Evolutionary conservation across 2,888 invertebrate species (phyloP), one percentile per base, ranked within the genome.

Genomic region (Salticus scenicus): DNA sequence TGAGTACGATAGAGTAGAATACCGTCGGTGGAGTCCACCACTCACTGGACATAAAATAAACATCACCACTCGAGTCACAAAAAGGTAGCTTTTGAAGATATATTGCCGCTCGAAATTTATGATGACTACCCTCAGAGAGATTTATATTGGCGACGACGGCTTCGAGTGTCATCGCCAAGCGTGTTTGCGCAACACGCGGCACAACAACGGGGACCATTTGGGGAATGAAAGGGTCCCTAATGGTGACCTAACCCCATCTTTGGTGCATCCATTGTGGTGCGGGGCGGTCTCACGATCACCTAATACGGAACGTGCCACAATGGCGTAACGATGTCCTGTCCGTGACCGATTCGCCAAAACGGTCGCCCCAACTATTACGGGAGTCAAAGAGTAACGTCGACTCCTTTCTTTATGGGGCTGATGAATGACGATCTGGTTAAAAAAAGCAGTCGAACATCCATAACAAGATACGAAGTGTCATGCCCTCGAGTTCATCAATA

Each of bases 71-170:
- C 57, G 1, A 57, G n/a, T n/a, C n/a, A n/a, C n/a, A n/a, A n/a
- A n/a, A n/a, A n/a, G n/a, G n/a, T n/a, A n/a, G n/a, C n/a, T n/a
- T n/a, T n/a, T n/a, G n/a, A n/a, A n/a, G n/a, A n/a, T n/a, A n/a
- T n/a, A n/a, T n/a, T n/a, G n/a, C n/a, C n/a, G n/a, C 63, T 63
- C 24, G 67, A 67, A 67, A 67, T 67, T 67, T 67, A 67, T 33
- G 67, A 67, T n/a, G n/a, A n/a, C n/a, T n/a, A n/a, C n/a, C 33
- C 67, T 17, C 5, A 17, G 0, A 24, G 63, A 84, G 77, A 84
- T 84, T 84, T 77, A 84, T 84, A 57, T 84, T 84, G 83, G 83
- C 83, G 83, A 73, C 83, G 69, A 84, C 83, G 78, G 37, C 37
- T 4, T 37, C 37, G n/a, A 83, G 76, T 77, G 77, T 76, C 77